A percentile compares a stretch with the other conserved stretches of the same genome.
These are phyloP conservation scores for Diacarnus erythraeanus DNA, from an alignment of 37 sponge, comb jelly and placozoan species.

Conservation along the genomic window DNA sequence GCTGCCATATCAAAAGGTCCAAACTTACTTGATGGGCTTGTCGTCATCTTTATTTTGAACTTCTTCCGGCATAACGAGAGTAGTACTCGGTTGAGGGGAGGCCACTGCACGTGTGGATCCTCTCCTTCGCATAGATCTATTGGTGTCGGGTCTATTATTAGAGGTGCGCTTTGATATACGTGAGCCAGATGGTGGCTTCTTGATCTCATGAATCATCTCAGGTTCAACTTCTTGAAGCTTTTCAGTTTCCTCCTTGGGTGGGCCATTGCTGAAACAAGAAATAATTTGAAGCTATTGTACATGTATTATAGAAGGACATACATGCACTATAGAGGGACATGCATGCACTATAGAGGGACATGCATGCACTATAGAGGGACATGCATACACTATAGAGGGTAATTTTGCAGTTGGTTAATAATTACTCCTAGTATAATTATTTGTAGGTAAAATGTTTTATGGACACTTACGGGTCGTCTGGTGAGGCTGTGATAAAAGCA, in stretches of 20 bases:
- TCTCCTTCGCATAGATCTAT: not conserved
- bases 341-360: no score
- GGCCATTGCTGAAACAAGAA: conserved; percentile 8
- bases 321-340: no score
- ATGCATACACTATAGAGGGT: no score
- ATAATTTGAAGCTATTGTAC: no score
- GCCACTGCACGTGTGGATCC: not conserved
- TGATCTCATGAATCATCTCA: not conserved
- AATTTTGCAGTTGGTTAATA: no score
- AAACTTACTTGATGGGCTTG: not conserved
- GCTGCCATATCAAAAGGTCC: no score
- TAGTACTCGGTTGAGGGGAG: not conserved
- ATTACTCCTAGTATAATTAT: no score
- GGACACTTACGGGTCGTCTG: conserved; percentile 81
- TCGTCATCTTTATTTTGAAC: not conserved
- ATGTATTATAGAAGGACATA: no score
- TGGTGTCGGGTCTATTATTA: not conserved
- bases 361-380: no score
- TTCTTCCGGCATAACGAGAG: conserved; percentile 1
- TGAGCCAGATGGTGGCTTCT: conserved; percentile 18
- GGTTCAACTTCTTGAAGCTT: not conserved
- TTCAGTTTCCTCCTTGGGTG: not conserved
- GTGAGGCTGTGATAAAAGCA: conserved; percentile 65
- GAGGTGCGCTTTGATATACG: conserved; percentile 13
- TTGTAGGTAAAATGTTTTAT: no score